Percentiles rank a stretch among this genome's conserved stretches.
Conservation (phyloP, 2,888 invertebrate species). For the Phoenoteleia sp. region DNA sequence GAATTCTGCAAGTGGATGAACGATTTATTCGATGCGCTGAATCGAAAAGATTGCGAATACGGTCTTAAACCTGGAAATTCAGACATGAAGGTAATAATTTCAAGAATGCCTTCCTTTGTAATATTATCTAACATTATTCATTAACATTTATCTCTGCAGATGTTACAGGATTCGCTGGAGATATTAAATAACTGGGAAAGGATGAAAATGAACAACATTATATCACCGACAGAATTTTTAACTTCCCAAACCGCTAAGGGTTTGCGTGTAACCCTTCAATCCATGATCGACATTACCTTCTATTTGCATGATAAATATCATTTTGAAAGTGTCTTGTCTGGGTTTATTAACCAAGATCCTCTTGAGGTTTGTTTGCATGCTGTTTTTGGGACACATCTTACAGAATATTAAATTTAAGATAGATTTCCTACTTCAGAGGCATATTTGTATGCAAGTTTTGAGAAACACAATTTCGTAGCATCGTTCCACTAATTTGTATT, state of each 20-base stretch:
- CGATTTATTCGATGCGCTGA: slow-evolving; percentile 68
- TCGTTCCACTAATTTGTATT: too few relatives aligned
- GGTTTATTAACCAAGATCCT: slow-evolving; percentile 71
- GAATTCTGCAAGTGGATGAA: slow-evolving; percentile 71
- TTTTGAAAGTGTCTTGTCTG: slow-evolving; percentile 61
- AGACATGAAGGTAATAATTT: neutral
- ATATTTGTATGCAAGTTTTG: too few relatives aligned
- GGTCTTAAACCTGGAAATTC: slow-evolving; percentile 7
- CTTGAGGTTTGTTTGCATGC: slow-evolving; percentile 60
- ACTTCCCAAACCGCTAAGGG: slow-evolving; percentile 71
- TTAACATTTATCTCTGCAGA: too few relatives aligned
- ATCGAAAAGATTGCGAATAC: slow-evolving; percentile 11
- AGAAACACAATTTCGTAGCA: too few relatives aligned
- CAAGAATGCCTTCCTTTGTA: too few relatives aligned
- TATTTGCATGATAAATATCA: slow-evolving; percentile 54
- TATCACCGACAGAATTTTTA: slow-evolving; percentile 52
- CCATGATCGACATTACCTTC: slow-evolving; percentile 61
- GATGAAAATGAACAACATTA: slow-evolving; percentile 33
- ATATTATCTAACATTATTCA: too few relatives aligned
- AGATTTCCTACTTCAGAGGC: too few relatives aligned
- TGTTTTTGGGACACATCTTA: neutral
- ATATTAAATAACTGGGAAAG: slow-evolving; percentile 61
- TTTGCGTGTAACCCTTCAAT: slow-evolving; percentile 63
- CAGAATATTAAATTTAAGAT: neutral
- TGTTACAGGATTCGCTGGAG: neutral